Evolutionary conservation across 2,113 vertebrate species (phyloP).

Genomic region (Cryptotis parvus): DNA sequence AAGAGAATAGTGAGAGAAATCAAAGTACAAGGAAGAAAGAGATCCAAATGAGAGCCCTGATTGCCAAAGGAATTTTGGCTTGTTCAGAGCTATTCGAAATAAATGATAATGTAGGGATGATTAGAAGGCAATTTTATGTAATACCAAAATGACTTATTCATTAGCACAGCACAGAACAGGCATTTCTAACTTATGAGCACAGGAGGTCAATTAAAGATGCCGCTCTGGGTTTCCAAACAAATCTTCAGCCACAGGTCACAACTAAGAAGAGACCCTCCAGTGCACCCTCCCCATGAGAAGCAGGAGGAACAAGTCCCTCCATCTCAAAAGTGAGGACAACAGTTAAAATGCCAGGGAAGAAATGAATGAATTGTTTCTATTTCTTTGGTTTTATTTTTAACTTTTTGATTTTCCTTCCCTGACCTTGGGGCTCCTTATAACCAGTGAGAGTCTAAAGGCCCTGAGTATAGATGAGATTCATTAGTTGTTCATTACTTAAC

Average conservation of each 20-base stretch:
- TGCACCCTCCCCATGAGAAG: slow-evolving; percentile 52
- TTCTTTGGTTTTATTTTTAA: slow-evolving; percentile 66
- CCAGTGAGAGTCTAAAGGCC: not conserved
- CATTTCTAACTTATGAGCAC: slow-evolving; percentile 69
- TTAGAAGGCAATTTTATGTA: slow-evolving; percentile 80
- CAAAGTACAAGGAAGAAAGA: not conserved
- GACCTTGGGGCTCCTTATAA: not conserved
- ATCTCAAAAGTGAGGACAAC: slow-evolving; percentile 66
- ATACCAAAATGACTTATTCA: slow-evolving; percentile 80
- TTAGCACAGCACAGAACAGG: slow-evolving; percentile 76
- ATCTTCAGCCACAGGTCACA: slow-evolving; percentile 76
- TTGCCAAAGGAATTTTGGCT: slow-evolving; percentile 48
- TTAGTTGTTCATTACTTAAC: slow-evolving; percentile 19
- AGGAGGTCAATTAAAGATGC: slow-evolving; percentile 78
- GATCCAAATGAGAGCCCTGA: slow-evolving; percentile 65
- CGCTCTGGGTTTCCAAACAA: slow-evolving; percentile 62
- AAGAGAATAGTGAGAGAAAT: not conserved
- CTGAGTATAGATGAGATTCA: not conserved
- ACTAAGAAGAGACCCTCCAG: slow-evolving; percentile 64
- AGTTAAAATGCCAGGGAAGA: slow-evolving; percentile 76
- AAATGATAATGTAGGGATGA: slow-evolving; percentile 52
- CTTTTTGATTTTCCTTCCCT: slow-evolving; percentile 31
- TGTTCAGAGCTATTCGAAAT: slow-evolving; percentile 56
- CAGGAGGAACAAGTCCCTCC: slow-evolving; percentile 11
- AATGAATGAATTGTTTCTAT: slow-evolving; percentile 68